Evolutionary conservation across 2,113 vertebrate genomes (phyloP).

Genomic region (Laterallus jamaicensis): DNA sequence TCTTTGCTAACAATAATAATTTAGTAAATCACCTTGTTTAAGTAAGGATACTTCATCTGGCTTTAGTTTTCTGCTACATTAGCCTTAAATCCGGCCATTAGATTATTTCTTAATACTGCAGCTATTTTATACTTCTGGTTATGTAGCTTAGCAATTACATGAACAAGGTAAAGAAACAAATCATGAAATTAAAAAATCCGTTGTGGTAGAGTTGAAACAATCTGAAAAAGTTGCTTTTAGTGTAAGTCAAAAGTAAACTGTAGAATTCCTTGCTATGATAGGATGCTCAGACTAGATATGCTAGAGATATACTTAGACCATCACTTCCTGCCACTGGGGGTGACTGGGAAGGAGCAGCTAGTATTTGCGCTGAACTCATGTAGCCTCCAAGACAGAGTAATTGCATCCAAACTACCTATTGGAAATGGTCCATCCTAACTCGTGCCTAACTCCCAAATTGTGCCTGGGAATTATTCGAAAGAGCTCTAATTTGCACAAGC

Average conservation of each 20-base stretch:
- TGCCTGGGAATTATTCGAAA: slow-evolving; percentile 8
- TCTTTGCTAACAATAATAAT: background rate
- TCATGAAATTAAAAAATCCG: background rate
- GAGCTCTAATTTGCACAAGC: background rate
- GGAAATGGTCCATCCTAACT: background rate
- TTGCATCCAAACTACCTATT: background rate
- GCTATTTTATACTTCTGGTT: background rate
- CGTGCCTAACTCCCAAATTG: background rate
- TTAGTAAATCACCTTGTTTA: background rate
- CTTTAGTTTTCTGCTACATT: slow-evolving; percentile 36
- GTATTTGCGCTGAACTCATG: background rate
- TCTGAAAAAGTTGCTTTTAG: background rate
- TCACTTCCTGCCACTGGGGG: background rate
- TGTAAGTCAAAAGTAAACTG: background rate
- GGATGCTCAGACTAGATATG: background rate
- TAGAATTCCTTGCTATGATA: background rate
- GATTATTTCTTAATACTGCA: background rate
- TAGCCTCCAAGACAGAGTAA: background rate
- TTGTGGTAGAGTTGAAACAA: background rate
- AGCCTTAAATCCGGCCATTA: background rate
- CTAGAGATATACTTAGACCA: background rate
- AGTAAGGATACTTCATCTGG: background rate
- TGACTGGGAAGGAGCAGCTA: background rate
- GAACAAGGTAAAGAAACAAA: background rate
- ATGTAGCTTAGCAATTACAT: background rate